These are phyloP conservation scores for Tauraco erythrolophus DNA, from an alignment of 2,113 vertebrate genomes.

Conservation along the genomic window DNA sequence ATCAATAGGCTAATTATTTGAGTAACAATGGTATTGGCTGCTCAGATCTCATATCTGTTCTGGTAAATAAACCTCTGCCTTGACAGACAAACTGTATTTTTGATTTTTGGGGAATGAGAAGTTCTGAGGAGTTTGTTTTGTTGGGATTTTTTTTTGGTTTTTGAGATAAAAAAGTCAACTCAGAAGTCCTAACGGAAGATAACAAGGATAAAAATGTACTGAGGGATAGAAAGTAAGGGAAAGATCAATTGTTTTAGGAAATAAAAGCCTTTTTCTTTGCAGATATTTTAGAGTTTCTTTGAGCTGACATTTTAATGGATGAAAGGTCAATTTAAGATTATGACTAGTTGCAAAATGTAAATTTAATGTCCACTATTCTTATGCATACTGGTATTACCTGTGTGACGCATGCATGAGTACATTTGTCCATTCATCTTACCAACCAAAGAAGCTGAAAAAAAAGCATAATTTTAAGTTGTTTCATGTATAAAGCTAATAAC, in stretches of 20 bases:
- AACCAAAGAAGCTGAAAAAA: background rate
- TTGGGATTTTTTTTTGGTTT: fast-evolving
- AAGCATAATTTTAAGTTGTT: background rate
- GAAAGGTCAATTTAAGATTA: background rate
- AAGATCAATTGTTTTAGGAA: background rate
- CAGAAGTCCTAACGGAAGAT: background rate
- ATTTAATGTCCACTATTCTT: background rate
- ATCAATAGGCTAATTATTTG: slow-evolving; percentile 11
- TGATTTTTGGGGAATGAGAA: background rate
- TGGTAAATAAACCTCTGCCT: background rate
- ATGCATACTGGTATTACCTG: background rate
- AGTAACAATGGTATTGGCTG: background rate
- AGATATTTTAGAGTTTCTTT: background rate
- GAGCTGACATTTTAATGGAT: background rate
- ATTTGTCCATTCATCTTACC: background rate
- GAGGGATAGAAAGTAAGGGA: background rate
- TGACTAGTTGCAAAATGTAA: background rate
- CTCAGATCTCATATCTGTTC: background rate
- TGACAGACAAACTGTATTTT: background rate
- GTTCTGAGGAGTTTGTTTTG: fast-evolving
- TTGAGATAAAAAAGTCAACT: background rate
- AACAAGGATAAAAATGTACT: background rate
- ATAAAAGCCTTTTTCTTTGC: background rate
- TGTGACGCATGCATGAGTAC: fast-evolving
- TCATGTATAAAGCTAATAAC: background rate